Evolutionary conservation across 2,888 invertebrate species (phyloP).

Genomic region (Coleophora deauratella): DNA sequence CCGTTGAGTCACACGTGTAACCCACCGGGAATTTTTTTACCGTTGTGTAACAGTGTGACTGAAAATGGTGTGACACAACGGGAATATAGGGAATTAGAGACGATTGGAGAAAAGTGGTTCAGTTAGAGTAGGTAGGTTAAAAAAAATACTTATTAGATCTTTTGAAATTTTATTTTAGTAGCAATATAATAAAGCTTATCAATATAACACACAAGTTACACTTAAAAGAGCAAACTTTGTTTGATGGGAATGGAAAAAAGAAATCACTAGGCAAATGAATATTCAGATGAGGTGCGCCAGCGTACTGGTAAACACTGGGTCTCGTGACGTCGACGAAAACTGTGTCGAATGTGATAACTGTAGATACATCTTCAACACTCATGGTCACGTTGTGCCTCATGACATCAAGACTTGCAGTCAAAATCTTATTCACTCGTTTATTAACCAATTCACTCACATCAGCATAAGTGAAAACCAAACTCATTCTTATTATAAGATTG

Average conservation of each 20-base stretch:
- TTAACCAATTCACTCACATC: constrained; percentile 25
- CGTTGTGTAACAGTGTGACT: no score
- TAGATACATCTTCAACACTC: constrained; percentile 32
- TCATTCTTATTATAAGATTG: constrained; percentile 42
- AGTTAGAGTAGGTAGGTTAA: no score
- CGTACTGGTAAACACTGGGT: constrained; percentile 43
- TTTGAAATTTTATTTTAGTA: constrained; percentile 59
- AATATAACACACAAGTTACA: constrained; percentile 5
- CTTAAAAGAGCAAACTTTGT: constrained; percentile 18
- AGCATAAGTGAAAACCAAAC: constrained; percentile 37
- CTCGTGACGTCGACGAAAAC: constrained; percentile 51
- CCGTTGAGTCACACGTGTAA: no score
- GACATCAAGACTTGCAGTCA: constrained; percentile 29
- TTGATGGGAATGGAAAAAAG: constrained; percentile 79
- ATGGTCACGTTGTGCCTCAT: constrained; percentile 36
- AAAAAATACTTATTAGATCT: constrained; percentile 60
- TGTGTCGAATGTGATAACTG: constrained; percentile 45
- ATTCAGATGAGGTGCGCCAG: constrained; percentile 77
- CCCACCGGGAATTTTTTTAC: no score
- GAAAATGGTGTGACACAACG: no score
- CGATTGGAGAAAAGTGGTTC: no score
- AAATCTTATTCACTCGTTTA: constrained; percentile 36
- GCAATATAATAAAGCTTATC: constrained; percentile 3
- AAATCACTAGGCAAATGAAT: constrained; percentile 81
- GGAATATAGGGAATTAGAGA: no score